phyloP scores from a whole-genome alignment of 2,113 vertebrate genomes.

The Chaenogobius annularis region DNA sequence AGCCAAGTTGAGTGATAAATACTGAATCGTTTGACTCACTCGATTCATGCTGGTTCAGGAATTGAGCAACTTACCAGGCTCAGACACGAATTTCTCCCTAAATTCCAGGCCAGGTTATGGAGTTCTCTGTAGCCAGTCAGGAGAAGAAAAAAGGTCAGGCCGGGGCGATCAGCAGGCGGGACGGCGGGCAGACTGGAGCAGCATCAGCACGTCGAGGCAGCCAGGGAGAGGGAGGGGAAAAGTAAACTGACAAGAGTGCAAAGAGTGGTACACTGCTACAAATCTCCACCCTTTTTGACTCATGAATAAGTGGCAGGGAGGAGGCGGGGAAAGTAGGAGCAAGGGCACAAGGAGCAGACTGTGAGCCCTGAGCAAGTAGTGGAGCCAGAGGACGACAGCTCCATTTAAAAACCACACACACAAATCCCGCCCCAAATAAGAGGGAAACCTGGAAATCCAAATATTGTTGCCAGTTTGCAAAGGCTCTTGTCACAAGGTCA shows the following conservation, averaged over 20 bases:
- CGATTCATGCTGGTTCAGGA: not conserved
- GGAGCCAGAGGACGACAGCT: constrained; percentile 18
- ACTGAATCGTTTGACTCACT: constrained; percentile 10
- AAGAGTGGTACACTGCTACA: constrained; percentile 79
- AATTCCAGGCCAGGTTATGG: constrained; percentile 21
- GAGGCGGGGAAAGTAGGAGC: constrained; percentile 36
- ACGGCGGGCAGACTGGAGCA: constrained; percentile 25
- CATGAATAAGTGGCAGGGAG: constrained; percentile 76
- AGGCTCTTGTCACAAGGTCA: not conserved
- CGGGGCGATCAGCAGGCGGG: not conserved
- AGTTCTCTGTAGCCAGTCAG: constrained; percentile 13
- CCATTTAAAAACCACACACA: constrained; percentile 29
- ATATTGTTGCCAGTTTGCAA: not conserved
- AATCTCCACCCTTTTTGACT: constrained; percentile 79
- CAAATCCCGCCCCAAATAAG: not conserved
- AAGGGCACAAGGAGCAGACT: constrained; percentile 18
- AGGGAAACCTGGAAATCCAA: not conserved
- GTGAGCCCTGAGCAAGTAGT: constrained; percentile 17
- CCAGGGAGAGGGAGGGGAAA: constrained; percentile 29
- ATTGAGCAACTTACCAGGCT: constrained; percentile 45
- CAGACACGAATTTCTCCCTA: constrained; percentile 19
- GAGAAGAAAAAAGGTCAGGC: constrained; percentile 3
- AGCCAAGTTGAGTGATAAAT: not conserved
- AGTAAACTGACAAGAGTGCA: constrained; percentile 66
- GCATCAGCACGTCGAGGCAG: constrained; percentile 22